Base-by-base conservation (phyloP, 2,888 invertebrate species). In the Nudaria mundana region DNA sequence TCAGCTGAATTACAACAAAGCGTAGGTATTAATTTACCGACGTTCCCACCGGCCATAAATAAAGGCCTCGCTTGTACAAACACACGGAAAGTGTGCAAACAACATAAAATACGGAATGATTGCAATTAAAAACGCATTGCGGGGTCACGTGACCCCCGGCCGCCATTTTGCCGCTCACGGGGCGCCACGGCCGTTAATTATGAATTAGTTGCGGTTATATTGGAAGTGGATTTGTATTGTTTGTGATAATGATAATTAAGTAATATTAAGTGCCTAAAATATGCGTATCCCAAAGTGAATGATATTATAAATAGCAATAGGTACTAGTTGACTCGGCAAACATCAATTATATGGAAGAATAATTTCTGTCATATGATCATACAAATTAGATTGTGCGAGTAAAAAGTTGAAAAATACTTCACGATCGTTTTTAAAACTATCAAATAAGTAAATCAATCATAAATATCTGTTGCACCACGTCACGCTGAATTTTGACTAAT, bases 81-180 rank as follows among this genome's bases (percentile, higher is more conserved):
- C 84, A 76, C 56, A 69, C 75, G 74, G 76, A 78, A 80, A 81
- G 81, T 75, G 73, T 63, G 75, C 78, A 87, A 86, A 86, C 86
- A 87, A 81, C 84, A 85, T 88, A 88, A 88, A 88, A 86, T 86
- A 87, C 82, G 78, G 76, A 84, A 87, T 83, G 85, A 86, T 87
- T 86, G 84, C 86, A 87, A 85, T 87, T 87, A 87, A 85, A 87
- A 87, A 88, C 83, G 84, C 85, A 85, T 85, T 82, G 82, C 62
- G 62, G 55, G 80, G 79, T 73, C 84, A 77, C 83, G 81, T 79
- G 82, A 63, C 76, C 60, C 13, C 26, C 15, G 30, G 54, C n/a
- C 51, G 86, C 85, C 86, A 85, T 86, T 79, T 84, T 84, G 76
- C 45, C 48, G 43, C 46, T 38, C 34, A 31, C 54, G 50, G n/a